Percentiles rank a stretch among this genome's conserved stretches.
Evolutionary conservation across 2,797 vertebrate species (phyloP).

Genomic region (Darevskia nairensis): DNA sequence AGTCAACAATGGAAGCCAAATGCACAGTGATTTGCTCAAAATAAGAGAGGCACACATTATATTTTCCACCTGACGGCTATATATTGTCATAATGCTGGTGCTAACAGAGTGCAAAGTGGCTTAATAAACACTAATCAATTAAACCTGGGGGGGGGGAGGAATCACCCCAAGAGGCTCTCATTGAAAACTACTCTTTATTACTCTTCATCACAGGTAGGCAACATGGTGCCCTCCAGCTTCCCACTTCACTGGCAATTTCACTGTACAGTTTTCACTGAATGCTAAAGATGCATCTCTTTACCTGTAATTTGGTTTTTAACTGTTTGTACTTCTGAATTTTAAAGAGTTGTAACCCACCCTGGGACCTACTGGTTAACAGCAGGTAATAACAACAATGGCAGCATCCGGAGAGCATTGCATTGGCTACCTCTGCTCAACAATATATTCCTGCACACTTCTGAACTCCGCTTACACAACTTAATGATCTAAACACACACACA

Average conservation of each 20-base stretch:
- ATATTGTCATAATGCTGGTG: constrained; percentile 65
- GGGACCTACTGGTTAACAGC: no score
- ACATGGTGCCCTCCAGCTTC: no score
- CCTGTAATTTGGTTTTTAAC: no score
- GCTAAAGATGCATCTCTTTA: no score
- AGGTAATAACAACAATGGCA: no score
- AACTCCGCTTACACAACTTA: constrained; percentile 39
- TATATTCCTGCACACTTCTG: background rate
- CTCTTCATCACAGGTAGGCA: background rate
- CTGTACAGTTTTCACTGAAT: no score
- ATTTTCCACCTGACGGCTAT: constrained; percentile 68
- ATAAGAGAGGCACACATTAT: constrained; percentile 63
- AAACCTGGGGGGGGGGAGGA: background rate
- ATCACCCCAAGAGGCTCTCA: constrained; percentile 24
- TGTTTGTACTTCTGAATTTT: no score
- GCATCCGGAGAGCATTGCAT: no score
- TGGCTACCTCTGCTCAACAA: background rate
- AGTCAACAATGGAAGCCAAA: constrained; percentile 31
- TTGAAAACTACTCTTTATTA: background rate
- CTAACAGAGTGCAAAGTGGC: constrained; percentile 55
- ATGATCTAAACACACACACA: background rate
- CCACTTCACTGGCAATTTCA: no score
- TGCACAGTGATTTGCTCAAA: constrained; percentile 64
- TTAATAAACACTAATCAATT: constrained; percentile 67
- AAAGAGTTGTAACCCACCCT: no score